These are phyloP conservation scores for Acronicta leporina DNA, from an alignment of 2,888 invertebrate genomes.

Conservation along the genomic window DNA sequence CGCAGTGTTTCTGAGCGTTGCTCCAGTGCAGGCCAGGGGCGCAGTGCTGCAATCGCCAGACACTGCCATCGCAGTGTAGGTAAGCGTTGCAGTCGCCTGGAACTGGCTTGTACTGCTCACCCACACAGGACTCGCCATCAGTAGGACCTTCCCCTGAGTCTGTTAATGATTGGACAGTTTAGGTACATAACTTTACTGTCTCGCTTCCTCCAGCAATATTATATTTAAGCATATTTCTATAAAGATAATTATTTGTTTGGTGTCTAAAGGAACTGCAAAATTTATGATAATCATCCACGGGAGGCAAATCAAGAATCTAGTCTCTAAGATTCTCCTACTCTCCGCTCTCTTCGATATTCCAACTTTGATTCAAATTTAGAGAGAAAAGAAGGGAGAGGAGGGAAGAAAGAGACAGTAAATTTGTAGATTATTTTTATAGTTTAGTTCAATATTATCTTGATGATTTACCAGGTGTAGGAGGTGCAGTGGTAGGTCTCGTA, in stretches of 20 bases:
- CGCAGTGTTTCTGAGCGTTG: constrained; percentile 90
- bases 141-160: constrained; percentile 52
- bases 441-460: background rate
- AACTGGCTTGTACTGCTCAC: constrained; percentile 88
- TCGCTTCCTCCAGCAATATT: too few relatives aligned
- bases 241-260: too few relatives aligned
- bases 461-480: constrained; percentile 51
- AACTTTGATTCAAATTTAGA: too few relatives aligned
- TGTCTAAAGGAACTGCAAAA: too few relatives aligned
- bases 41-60: constrained; percentile 91
- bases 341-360: too few relatives aligned
- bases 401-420: too few relatives aligned
- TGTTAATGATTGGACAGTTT: constrained; percentile 7
- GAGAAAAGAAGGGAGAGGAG: too few relatives aligned
- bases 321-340: too few relatives aligned
- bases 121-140: constrained; percentile 70
- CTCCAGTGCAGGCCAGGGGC: constrained; percentile 96
- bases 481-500: constrained; percentile 56
- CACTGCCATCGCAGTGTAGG: constrained; percentile 92
- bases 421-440: background rate
- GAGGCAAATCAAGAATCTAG: too few relatives aligned
- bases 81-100: constrained; percentile 92
- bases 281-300: too few relatives aligned
- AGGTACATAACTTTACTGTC: background rate
- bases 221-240: too few relatives aligned